Conservation (phyloP, 2,113 vertebrate genomes). For the Laterallus jamaicensis region DNA sequence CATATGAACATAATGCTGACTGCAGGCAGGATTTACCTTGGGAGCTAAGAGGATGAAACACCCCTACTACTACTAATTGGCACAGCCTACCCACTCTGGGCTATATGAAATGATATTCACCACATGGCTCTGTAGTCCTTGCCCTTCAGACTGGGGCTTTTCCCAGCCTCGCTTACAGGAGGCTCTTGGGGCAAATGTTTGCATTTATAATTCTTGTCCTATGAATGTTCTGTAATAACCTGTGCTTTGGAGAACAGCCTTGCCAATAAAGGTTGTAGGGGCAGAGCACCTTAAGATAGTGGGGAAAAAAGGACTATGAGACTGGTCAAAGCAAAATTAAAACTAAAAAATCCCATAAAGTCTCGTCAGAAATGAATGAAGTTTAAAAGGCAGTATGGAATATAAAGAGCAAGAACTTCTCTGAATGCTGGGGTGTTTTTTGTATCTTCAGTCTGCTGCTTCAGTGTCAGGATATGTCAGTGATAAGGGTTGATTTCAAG, state of each 20-base stretch:
- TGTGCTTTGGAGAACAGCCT: neutral
- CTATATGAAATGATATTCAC: neutral
- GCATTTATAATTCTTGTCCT: neutral
- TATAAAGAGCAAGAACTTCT: neutral
- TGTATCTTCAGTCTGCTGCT: neutral
- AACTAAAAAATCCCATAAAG: neutral
- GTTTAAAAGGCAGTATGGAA: neutral
- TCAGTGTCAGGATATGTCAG: neutral
- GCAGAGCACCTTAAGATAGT: neutral
- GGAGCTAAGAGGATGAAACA: conserved; percentile 1
- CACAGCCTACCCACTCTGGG: neutral
- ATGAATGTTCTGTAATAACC: neutral
- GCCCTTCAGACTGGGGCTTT: neutral
- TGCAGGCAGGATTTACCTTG: conserved; percentile 35
- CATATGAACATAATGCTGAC: conserved; percentile 11
- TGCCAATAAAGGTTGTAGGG: neutral
- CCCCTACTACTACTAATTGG: neutral
- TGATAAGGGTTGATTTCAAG: neutral
- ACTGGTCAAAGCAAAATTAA: neutral
- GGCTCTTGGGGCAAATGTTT: neutral
- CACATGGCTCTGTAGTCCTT: neutral
- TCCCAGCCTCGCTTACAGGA: neutral
- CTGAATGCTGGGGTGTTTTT: neutral
- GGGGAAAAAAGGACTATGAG: neutral
- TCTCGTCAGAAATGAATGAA: neutral